These are phyloP conservation scores for Sciurus vulgaris DNA, from an alignment of 2,797 vertebrate genomes.

Conservation along the genomic window DNA sequence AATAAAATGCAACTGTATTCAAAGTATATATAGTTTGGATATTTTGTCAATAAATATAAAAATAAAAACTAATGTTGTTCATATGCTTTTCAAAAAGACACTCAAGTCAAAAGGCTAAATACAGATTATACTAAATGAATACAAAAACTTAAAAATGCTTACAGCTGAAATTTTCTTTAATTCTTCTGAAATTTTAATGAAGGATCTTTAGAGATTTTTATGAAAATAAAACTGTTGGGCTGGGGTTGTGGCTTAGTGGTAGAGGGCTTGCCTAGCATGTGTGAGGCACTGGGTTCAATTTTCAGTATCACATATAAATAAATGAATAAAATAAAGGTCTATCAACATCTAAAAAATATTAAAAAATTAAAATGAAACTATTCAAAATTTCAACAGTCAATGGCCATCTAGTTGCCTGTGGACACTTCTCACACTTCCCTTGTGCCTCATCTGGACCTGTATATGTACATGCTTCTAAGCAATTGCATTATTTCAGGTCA, in stretches of 20 bases:
- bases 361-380: neutral
- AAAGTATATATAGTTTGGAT: slow-evolving; percentile 6
- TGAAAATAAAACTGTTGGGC: neutral
- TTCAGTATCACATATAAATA: too few relatives aligned
- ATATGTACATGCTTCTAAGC: neutral
- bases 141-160: slow-evolving; percentile 7
- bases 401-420: neutral
- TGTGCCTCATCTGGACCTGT: neutral
- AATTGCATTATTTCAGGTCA: neutral
- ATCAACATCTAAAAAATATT: too few relatives aligned
- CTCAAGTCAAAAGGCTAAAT: neutral
- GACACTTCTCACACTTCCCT: neutral
- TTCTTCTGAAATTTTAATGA: slow-evolving; percentile 6
- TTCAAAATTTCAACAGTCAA: neutral
- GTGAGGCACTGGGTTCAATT: too few relatives aligned
- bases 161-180: slow-evolving; percentile 15
- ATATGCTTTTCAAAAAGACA: neutral
- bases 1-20: slow-evolving; percentile 16
- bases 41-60: slow-evolving; percentile 22
- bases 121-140: neutral
- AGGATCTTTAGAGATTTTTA: slow-evolving; percentile 3
- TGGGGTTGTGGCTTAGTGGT: too few relatives aligned
- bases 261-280: too few relatives aligned
- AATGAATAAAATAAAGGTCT: too few relatives aligned
- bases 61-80: neutral